These are phyloP conservation scores for Rhinella marina DNA, from an alignment of 2,797 vertebrate species.

Conservation along the genomic window DNA sequence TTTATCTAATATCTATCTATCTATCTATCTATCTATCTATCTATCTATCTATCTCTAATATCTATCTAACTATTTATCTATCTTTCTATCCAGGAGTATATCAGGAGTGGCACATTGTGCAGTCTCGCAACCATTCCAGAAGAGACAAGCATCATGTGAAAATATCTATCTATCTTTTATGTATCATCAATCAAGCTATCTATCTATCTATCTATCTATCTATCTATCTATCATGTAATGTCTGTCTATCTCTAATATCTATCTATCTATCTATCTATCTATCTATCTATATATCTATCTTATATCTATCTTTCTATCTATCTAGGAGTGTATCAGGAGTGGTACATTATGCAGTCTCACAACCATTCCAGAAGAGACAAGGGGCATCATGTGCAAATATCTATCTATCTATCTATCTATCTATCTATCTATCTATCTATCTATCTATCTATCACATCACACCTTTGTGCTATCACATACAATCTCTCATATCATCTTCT, in stretches of 20 bases:
- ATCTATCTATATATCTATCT: neutral
- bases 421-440: neutral
- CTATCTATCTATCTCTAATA: neutral
- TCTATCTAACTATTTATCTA: neutral
- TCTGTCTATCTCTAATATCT: neutral
- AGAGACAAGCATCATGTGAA: no score
- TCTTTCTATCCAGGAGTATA: no score
- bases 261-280: neutral
- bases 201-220: neutral
- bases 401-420: constrained; percentile 5
- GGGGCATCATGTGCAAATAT: no score
- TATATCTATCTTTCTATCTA: neutral
- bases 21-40: neutral
- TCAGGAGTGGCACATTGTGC: no score
- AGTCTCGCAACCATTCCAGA: no score
- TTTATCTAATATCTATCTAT: neutral
- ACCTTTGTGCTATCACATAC: no score
- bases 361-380: no score
- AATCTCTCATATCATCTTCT: neutral
- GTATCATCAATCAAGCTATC: neutral
- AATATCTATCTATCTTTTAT: neutral
- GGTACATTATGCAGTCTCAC: no score
- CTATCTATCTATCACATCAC: neutral
- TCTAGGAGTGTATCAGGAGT: no score
- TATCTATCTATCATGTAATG: neutral